A percentile compares a stretch with the other conserved stretches of the same genome.
These are phyloP conservation scores for Sylvilagus floridanus DNA, from an alignment of 2,797 vertebrate species.

Conservation along the genomic window DNA sequence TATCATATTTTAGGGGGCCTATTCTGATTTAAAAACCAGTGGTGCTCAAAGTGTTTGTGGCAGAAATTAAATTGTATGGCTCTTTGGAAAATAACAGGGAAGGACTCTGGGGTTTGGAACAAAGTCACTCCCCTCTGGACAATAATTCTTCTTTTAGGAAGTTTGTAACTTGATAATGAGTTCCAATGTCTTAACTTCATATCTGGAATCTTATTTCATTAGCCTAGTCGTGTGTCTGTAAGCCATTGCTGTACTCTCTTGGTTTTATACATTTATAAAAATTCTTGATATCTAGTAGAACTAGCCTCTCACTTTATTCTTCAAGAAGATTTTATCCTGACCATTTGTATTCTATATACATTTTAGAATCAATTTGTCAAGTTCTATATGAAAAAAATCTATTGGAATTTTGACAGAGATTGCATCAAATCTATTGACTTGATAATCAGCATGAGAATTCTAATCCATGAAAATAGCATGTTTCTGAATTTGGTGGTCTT, in stretches of 20 bases:
- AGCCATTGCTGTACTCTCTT: not conserved
- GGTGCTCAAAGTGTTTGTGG: not conserved
- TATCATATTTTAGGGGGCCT: no score
- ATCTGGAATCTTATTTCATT: not conserved
- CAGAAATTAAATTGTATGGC: not conserved
- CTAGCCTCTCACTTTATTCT: not conserved
- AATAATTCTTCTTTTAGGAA: constrained; percentile 12
- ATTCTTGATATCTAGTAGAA: not conserved
- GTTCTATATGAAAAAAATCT: not conserved
- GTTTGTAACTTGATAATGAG: not conserved
- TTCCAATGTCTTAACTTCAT: not conserved
- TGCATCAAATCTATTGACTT: not conserved
- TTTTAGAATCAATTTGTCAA: constrained; percentile 35
- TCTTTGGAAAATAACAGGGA: not conserved
- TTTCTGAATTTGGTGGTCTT: not conserved
- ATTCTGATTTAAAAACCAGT: not conserved
- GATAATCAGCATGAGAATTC: not conserved
- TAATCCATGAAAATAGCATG: not conserved
- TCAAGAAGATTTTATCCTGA: not conserved
- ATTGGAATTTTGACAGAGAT: not conserved
- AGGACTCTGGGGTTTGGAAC: not conserved
- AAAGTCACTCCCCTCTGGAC: not conserved
- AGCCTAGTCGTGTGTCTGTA: not conserved
- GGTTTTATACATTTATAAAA: not conserved
- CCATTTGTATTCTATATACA: constrained; percentile 4